Evolutionary conservation across 2,888 invertebrate genomes (phyloP).

Genomic region (Lepetodrilus schrolli): DNA sequence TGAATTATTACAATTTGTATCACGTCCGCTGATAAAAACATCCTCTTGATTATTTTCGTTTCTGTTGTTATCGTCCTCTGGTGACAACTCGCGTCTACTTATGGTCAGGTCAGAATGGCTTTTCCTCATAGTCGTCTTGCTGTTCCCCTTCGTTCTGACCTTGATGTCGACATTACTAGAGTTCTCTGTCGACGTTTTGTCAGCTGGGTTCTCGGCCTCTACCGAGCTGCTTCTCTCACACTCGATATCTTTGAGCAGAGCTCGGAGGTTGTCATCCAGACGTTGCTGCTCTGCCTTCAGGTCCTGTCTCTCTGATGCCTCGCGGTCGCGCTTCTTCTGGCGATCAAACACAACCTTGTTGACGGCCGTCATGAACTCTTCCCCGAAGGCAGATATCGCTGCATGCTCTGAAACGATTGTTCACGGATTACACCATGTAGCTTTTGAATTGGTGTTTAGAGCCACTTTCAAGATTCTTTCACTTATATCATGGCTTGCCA

Average conservation of each 20-base stretch:
- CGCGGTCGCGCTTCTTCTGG: constrained; percentile 55
- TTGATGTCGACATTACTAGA: background rate
- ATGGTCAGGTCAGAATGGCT: background rate
- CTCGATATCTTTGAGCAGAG: constrained; percentile 54
- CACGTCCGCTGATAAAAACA: no score
- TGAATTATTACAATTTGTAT: no score
- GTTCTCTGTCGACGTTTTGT: background rate
- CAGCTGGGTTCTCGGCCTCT: background rate
- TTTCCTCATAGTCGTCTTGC: background rate
- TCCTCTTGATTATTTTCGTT: background rate
- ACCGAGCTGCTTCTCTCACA: background rate
- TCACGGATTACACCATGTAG: background rate
- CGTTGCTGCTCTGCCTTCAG: constrained; percentile 50
- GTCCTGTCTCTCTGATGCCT: constrained; percentile 43
- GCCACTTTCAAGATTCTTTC: no score
- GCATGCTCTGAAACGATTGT: constrained; percentile 30
- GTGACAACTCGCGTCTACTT: background rate
- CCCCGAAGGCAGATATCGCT: constrained; percentile 58
- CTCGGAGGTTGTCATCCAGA: constrained; percentile 51
- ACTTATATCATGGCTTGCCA: no score
- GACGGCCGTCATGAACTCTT: constrained; percentile 56
- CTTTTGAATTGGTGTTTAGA: no score
- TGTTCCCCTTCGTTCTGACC: no score
- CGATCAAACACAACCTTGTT: constrained; percentile 51
- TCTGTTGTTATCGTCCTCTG: background rate